Base-by-base conservation (phyloP, 2,113 vertebrate genomes). In the Onychostoma macrolepis region DNA sequence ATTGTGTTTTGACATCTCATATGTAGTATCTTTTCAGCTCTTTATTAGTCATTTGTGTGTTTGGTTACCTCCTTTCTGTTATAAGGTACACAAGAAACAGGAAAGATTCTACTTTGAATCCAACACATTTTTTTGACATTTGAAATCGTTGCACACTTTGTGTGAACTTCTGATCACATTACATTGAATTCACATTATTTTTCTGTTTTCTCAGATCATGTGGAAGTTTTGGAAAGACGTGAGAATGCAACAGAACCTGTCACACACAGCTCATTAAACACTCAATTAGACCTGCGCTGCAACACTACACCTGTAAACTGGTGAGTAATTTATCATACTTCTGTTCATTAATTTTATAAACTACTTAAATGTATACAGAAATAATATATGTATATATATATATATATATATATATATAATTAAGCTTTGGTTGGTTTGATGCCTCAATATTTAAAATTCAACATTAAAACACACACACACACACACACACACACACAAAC, bases 21-120 rank as follows among this genome's bases (percentile, higher is more conserved):
- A 81, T 63, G 63, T 50, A 36, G 28, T 19, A 4, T 41, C 33
- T 26, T 61, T 80, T 80, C 3, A 79, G 50, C 28, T 13, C 3
- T 24, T 26, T 41, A 61, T 87, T 81, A 89, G 72, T n/a, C 84
- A 50, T 85, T 28, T 85, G 67, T 75, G 48, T 10, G 4, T 69
- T 65, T 80, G 53, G 21, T 45, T 45, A 0, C 5, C 13, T 6
- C 1, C 4, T 50, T 43, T 24, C 36, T 80, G 78, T 80, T 80
- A 15, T 12, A 61, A 69, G 79, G n/a, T 81, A 45, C 33, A 56
- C 2, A 4, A 11, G n/a, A 65, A 65, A 43, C 24, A 81, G 0
- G 24, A n/a, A 61, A 26, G 24, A 8, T 48, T 28, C n/a, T 77
- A 8, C 17, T 21, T 10, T 33, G 45, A 78, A 78, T 6, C 67